phyloP scores from a whole-genome alignment of 2,888 invertebrate species.

The Suillia variegata region DNA sequence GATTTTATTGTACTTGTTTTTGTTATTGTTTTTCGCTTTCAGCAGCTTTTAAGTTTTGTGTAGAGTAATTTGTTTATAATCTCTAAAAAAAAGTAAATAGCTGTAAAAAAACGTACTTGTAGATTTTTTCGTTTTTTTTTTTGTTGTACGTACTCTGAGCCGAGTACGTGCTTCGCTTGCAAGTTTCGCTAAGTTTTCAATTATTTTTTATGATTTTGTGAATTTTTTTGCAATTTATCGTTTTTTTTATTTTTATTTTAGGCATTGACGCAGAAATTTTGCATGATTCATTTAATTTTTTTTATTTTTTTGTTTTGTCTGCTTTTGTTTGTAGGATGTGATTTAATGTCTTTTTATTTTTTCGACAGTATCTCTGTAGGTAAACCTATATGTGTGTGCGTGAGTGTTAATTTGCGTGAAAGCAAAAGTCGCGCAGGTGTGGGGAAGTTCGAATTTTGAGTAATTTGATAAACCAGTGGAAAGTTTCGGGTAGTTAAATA shows the following conservation, averaged over 20 bases:
- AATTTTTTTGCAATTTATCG: slow-evolving; percentile 9
- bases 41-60: neutral
- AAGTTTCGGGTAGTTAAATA: too few relatives aligned
- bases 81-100: neutral
- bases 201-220: slow-evolving; percentile 11
- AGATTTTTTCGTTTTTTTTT: too few relatives aligned
- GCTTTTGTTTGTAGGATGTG: neutral
- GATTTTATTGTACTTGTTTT: neutral
- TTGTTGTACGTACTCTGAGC: too few relatives aligned
- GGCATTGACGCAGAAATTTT: neutral
- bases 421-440: too few relatives aligned
- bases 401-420: too few relatives aligned
- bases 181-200: neutral
- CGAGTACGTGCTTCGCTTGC: neutral
- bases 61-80: too few relatives aligned
- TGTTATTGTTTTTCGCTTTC: slow-evolving; percentile 4
- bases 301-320: neutral
- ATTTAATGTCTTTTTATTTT: neutral
- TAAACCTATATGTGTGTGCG: too few relatives aligned
- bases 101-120: too few relatives aligned
- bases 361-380: too few relatives aligned
- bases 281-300: too few relatives aligned
- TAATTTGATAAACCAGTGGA: too few relatives aligned
- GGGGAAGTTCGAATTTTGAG: too few relatives aligned
- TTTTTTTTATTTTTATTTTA: slow-evolving; percentile 6